Base-by-base conservation (phyloP, 2,113 vertebrate species). In the Tenebrosternarchus preto region DNA sequence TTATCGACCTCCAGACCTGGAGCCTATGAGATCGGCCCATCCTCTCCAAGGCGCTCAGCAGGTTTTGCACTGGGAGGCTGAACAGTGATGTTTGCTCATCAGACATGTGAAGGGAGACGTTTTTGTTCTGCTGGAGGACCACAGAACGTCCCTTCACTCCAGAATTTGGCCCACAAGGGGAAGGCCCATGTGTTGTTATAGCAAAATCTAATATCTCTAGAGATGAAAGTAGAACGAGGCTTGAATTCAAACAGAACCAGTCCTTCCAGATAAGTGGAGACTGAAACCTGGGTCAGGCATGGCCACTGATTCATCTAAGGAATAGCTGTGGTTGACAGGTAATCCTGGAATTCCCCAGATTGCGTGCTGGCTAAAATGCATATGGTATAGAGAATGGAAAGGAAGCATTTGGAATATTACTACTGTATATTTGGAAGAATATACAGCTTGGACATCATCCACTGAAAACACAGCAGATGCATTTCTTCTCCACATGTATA, bases 1-100 rank as follows among this genome's bases (percentile, higher is more conserved):
- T 31, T 15, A n/a, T 70, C 73, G 77, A 78, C 81, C 80, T 57
- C 50, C 46, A 78, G 75, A 36, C 61, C 57, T 77, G 11, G 1
- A 15, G 29, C 27, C 2, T 15, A n/a, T 33, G 53, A 68, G 76
- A 36, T 57, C 29, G 19, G 19, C 15, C 19, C 19, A 22, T 11
- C 64, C 11, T 31, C 64, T 36, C 16, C 22, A 22, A 12, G 64
- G 11, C 31, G 25, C 17, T 27, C 15, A 17, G 11, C 43, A 50
- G 43, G 43, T 15, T 60, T 7, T 19, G 46, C 16, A 46, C n/a
- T 31, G 24, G 22, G 63, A 56, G n/a, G n/a, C 53, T 64, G 43
- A 2, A 53, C 24, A 31, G 25, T 66, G 36, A 69, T 57, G 31
- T 39, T 69, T 39, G 53, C 6, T n/a, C 4, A 39, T 12, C 12